A percentile compares a stretch with the other conserved stretches of the same genome.
Evolutionary conservation across 64 coral and sea anemone genomes (phyloP).

Genomic region (Astreopora myriophthalma): DNA sequence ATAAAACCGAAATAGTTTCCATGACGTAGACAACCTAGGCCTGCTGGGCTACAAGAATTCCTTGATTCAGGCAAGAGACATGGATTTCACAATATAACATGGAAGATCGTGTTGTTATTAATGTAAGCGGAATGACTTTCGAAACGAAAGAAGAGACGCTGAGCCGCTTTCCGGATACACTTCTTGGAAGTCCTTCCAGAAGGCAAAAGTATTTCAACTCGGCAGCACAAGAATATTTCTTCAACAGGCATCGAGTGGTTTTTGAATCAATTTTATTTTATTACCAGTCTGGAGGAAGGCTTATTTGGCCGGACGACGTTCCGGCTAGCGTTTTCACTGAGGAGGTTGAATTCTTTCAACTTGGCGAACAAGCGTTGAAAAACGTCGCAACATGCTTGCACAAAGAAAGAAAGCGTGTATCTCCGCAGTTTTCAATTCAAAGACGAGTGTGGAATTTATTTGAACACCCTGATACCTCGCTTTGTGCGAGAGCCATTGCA

Average conservation of each 20-base stretch:
- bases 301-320: conserved; percentile 82
- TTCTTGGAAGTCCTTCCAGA: conserved; percentile 85
- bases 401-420: not conserved
- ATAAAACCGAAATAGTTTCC: not conserved
- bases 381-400: conserved; percentile 74
- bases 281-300: conserved; percentile 96
- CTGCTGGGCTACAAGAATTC: not conserved
- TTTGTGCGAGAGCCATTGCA: conserved; percentile 69
- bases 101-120: conserved; percentile 88
- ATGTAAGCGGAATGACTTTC: conserved; percentile 93
- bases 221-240: conserved; percentile 81
- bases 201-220: conserved; percentile 74
- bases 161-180: conserved; percentile 82
- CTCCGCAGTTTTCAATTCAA: conserved; percentile 47
- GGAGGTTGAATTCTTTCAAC: conserved; percentile 96
- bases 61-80: not conserved
- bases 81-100: conserved; percentile 26
- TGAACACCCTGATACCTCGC: conserved; percentile 88
- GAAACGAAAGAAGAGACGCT: conserved; percentile 81
- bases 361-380: conserved; percentile 81
- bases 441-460: conserved; percentile 86
- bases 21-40: not conserved
- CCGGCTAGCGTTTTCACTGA: conserved; percentile 87
- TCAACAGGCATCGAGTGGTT: conserved; percentile 84
- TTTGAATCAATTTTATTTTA: conserved; percentile 98